A percentile compares a stretch with the other conserved stretches of the same genome.
phyloP scores from a whole-genome alignment of 2,888 invertebrate species.

The Pachycephus smyrnensis region DNA sequence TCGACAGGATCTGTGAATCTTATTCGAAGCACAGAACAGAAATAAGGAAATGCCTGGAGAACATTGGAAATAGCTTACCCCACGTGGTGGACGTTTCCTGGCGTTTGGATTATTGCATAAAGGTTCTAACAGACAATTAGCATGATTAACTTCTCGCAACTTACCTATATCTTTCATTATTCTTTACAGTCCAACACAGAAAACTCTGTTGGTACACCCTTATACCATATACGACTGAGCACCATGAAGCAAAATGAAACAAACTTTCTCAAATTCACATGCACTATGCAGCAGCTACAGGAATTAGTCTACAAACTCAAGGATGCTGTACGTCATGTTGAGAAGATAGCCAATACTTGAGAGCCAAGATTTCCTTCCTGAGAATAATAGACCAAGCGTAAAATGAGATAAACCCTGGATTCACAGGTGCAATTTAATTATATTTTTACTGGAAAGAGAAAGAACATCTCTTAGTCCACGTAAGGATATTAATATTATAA shows the following conservation, averaged over 20 bases:
- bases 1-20: slow-evolving; percentile 48
- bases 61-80: slow-evolving; percentile 53
- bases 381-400: not conserved
- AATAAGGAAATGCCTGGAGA: slow-evolving; percentile 50
- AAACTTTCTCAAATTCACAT: slow-evolving; percentile 72
- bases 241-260: slow-evolving; percentile 52
- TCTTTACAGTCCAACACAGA: slow-evolving; percentile 46
- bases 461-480: slow-evolving; percentile 58
- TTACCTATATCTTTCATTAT: not conserved
- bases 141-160: not conserved
- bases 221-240: slow-evolving; percentile 50
- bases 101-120: slow-evolving; percentile 62
- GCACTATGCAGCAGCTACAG: slow-evolving; percentile 74
- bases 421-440: slow-evolving; percentile 60
- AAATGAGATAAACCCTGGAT: slow-evolving; percentile 26
- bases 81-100: slow-evolving; percentile 62
- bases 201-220: slow-evolving; percentile 41
- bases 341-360: slow-evolving; percentile 64
- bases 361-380: slow-evolving; percentile 13
- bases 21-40: slow-evolving; percentile 47
- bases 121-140: slow-evolving; percentile 45
- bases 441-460: slow-evolving; percentile 62
- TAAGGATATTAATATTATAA: slow-evolving; percentile 52
- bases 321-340: slow-evolving; percentile 74
- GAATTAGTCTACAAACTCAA: slow-evolving; percentile 77